phyloP scores from a whole-genome alignment of 2,888 invertebrate genomes.

The Epistrophe grossulariae region DNA sequence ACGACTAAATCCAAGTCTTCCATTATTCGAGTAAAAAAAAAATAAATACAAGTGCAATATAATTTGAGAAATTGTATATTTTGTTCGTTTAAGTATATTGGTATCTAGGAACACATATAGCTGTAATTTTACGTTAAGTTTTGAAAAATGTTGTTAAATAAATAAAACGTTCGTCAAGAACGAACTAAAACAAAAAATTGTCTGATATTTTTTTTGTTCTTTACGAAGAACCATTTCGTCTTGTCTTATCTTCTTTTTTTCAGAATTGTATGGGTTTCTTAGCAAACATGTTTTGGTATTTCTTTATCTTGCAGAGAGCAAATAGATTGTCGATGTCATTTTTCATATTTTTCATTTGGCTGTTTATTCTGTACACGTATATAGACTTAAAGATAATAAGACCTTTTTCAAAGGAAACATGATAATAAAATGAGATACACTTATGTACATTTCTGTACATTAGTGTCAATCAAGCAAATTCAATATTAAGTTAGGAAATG shows the following conservation, averaged over 20 bases:
- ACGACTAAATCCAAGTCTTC: slow-evolving; percentile 73
- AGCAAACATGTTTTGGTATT: not conserved
- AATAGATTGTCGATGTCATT: not conserved
- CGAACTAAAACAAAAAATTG: slow-evolving; percentile 44
- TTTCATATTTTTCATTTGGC: not conserved
- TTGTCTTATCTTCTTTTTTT: not conserved
- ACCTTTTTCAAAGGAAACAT: not conserved
- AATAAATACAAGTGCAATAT: slow-evolving; percentile 54
- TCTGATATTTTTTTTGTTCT: not conserved
- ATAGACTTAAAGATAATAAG: not conserved
- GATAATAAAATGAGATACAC: not conserved
- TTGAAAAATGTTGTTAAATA: slow-evolving; percentile 33
- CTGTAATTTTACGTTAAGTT: slow-evolving; percentile 44
- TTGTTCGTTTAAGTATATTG: not conserved
- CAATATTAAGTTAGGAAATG: slow-evolving; percentile 10
- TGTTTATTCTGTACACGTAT: slow-evolving; percentile 6
- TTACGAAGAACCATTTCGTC: no score
- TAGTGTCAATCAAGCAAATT: slow-evolving; percentile 24
- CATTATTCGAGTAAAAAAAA: slow-evolving; percentile 56
- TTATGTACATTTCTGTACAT: not conserved
- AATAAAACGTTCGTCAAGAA: slow-evolving; percentile 63
- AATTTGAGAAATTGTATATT: slow-evolving; percentile 47
- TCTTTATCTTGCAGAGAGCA: slow-evolving; percentile 11
- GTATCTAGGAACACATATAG: slow-evolving; percentile 26
- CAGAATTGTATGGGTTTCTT: not conserved